These are phyloP conservation scores for Dermolepida albohirtum DNA, from an alignment of 2,888 invertebrate species.

Conservation along the genomic window DNA sequence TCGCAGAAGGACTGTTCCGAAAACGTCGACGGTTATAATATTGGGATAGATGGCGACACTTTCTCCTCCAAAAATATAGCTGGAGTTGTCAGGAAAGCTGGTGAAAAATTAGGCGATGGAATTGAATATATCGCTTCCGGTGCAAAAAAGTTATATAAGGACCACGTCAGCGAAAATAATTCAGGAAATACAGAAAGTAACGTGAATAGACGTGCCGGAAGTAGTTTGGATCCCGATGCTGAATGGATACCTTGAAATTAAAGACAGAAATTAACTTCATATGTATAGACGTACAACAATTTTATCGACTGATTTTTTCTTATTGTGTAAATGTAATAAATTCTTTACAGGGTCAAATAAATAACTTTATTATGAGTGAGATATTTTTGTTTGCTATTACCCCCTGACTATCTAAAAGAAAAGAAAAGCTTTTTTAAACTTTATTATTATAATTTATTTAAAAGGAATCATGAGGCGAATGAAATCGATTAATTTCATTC, in stretches of 20 bases:
- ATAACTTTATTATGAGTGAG: not conserved
- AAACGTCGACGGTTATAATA: conserved; percentile 71
- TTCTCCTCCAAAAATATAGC: conserved; percentile 81
- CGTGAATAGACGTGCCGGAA: conserved; percentile 61
- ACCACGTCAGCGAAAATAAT: conserved; percentile 60
- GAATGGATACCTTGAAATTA: conserved; percentile 70
- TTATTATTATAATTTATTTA: too few relatives aligned
- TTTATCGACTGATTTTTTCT: too few relatives aligned
- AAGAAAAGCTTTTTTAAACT: too few relatives aligned
- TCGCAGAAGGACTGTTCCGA: conserved; percentile 76
- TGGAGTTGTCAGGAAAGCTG: conserved; percentile 77
- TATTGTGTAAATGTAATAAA: too few relatives aligned
- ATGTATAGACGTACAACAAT: not conserved
- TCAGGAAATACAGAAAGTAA: conserved; percentile 50
- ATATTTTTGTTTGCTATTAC: too few relatives aligned
- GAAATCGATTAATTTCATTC: too few relatives aligned
- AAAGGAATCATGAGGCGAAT: too few relatives aligned
- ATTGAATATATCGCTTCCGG: conserved; percentile 78
- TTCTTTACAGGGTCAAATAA: too few relatives aligned
- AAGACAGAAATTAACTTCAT: not conserved
- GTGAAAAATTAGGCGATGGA: conserved; percentile 74
- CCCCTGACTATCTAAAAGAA: too few relatives aligned
- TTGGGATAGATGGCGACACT: conserved; percentile 81
- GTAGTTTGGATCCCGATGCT: conserved; percentile 66
- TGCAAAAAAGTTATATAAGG: conserved; percentile 78